Evolutionary conservation across 2,888 invertebrate genomes (phyloP).

Genomic region (Serrognathus titanus): DNA sequence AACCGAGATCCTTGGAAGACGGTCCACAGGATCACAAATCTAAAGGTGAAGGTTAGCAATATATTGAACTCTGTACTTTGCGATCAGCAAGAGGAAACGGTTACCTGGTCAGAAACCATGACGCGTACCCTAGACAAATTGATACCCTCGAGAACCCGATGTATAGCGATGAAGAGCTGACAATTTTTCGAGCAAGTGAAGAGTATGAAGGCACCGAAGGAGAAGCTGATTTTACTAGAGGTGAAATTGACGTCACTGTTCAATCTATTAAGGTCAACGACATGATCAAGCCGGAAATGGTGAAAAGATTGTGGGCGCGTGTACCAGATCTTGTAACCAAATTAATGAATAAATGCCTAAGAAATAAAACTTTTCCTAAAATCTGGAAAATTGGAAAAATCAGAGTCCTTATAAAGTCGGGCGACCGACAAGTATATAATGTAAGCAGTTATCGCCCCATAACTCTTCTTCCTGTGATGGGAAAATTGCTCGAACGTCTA

Average conservation of each 20-base stretch:
- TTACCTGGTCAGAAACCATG: background rate
- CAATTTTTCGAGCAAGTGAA: background rate
- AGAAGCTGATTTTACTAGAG: background rate
- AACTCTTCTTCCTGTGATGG: too few species aligned
- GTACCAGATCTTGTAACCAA: too few species aligned
- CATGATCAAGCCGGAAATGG: too few species aligned
- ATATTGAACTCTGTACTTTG: background rate
- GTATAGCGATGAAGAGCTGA: background rate
- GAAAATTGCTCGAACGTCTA: too few species aligned
- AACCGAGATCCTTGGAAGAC: too few species aligned
- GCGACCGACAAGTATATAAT: too few species aligned
- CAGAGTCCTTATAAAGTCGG: too few species aligned
- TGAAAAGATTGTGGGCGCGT: too few species aligned
- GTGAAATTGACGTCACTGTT: constrained; percentile 5
- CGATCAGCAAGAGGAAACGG: background rate
- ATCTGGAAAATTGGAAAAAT: too few species aligned
- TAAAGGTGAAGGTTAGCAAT: background rate
- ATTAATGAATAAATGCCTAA: too few species aligned
- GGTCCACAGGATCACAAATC: background rate
- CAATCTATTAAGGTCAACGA: background rate
- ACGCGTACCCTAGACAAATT: background rate
- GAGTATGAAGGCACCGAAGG: background rate
- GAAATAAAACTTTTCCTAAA: too few species aligned
- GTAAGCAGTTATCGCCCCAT: too few species aligned
- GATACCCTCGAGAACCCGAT: background rate